Evolutionary conservation across 2,888 invertebrate genomes (phyloP).

Genomic region (Ectemnius cavifrons): DNA sequence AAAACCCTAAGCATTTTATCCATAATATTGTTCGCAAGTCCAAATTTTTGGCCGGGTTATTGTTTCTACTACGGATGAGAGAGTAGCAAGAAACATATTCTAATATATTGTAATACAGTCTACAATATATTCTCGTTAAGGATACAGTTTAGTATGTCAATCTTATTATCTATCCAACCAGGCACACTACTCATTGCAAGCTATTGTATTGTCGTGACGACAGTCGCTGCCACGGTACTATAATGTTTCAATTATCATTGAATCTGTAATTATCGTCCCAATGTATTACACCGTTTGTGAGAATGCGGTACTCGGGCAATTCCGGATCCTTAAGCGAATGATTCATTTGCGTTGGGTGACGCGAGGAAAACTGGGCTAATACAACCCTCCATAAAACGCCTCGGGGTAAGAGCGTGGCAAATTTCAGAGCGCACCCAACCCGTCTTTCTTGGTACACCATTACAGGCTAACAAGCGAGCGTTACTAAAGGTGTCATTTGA

Average conservation of each 20-base stretch:
- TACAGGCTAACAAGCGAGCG: slow-evolving; percentile 36
- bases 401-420: slow-evolving; percentile 17
- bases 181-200: no score
- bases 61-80: no score
- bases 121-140: no score
- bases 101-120: no score
- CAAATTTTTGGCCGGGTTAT: no score
- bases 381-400: not conserved
- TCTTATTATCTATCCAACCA: no score
- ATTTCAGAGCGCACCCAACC: slow-evolving; percentile 32
- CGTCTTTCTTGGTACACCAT: slow-evolving; percentile 40
- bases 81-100: no score
- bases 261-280: slow-evolving; percentile 4
- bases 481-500: slow-evolving; percentile 45
- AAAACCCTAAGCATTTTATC: no score
- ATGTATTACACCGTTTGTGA: slow-evolving; percentile 7
- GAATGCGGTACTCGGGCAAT: slow-evolving; percentile 14
- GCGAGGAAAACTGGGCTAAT: slow-evolving; percentile 9
- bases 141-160: no score
- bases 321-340: slow-evolving; percentile 23
- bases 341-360: slow-evolving; percentile 26
- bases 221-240: slow-evolving; percentile 3
- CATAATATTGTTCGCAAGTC: no score
- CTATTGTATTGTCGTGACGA: not conserved
- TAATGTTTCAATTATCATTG: slow-evolving; percentile 16